Conservation (phyloP, 2,888 invertebrate genomes). For the Steromphala cineraria region DNA sequence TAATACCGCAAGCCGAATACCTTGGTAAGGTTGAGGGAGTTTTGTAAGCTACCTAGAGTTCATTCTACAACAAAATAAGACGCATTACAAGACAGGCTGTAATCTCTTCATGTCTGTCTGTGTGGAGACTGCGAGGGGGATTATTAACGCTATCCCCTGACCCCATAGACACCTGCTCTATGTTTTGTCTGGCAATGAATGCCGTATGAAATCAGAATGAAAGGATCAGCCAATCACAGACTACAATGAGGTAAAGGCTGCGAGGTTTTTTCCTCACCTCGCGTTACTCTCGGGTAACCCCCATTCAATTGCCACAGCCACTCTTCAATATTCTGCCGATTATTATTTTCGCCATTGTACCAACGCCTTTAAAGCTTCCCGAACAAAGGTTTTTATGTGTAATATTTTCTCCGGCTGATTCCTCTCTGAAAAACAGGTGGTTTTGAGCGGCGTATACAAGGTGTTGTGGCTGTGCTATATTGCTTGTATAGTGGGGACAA, state of each 20-base stretch:
- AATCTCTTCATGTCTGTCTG: too few relatives aligned
- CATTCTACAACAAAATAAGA: too few relatives aligned
- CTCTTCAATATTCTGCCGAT: not conserved
- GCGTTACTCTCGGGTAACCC: not conserved
- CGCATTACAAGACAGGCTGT: too few relatives aligned
- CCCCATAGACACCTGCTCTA: not conserved
- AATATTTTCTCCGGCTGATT: too few relatives aligned
- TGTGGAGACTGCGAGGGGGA: too few relatives aligned
- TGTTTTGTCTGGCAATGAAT: not conserved
- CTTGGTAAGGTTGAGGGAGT: too few relatives aligned
- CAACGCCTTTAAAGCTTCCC: not conserved
- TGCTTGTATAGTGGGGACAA: too few relatives aligned
- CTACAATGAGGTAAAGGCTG: too few relatives aligned
- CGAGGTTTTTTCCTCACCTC: not conserved
- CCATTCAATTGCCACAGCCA: not conserved
- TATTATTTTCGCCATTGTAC: not conserved
- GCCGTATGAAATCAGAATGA: not conserved
- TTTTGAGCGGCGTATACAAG: not conserved
- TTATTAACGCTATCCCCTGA: not conserved
- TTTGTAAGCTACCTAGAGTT: too few relatives aligned
- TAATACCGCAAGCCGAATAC: too few relatives aligned
- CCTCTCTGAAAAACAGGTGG: not conserved
- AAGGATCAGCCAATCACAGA: not conserved
- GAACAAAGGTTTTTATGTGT: too few relatives aligned
- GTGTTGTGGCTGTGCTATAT: too few relatives aligned